These are phyloP conservation scores for Trachemys scripta DNA, from an alignment of 2,113 vertebrate species.

Conservation along the genomic window DNA sequence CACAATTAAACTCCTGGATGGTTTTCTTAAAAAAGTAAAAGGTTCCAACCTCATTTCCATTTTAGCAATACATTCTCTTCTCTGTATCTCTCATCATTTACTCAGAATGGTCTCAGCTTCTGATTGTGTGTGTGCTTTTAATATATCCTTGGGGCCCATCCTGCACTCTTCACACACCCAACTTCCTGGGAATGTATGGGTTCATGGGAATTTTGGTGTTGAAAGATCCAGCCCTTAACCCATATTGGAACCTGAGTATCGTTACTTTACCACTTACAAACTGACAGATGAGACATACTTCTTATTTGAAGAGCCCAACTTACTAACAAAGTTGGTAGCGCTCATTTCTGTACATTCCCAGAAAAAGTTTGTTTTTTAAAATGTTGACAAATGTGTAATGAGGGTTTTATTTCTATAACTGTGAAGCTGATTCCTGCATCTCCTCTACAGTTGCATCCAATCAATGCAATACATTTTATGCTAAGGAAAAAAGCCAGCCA, in stretches of 20 bases:
- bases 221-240: not conserved
- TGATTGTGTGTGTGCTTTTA: not conserved
- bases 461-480: not conserved
- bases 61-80: not conserved
- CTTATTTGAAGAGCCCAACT: not conserved
- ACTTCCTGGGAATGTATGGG: not conserved
- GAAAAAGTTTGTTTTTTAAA: not conserved
- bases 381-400: not conserved
- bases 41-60: not conserved
- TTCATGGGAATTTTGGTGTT: not conserved
- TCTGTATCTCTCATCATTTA: not conserved
- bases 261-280: not conserved
- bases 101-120: not conserved
- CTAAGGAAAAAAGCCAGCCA: not conserved
- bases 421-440: not conserved
- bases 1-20: not conserved
- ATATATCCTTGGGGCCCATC: not conserved
- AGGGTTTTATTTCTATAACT: not conserved
- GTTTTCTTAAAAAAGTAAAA: not conserved
- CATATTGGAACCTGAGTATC: not conserved
- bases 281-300: not conserved
- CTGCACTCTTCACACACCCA: not conserved
- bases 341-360: rapidly evolving
- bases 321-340: not conserved
- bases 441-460: not conserved